Evolutionary conservation across 1,140 invertebrate genomes (phyloP), one percentile per base, ranked within the genome.

Genomic region (Amphibalanus amphitrite): DNA sequence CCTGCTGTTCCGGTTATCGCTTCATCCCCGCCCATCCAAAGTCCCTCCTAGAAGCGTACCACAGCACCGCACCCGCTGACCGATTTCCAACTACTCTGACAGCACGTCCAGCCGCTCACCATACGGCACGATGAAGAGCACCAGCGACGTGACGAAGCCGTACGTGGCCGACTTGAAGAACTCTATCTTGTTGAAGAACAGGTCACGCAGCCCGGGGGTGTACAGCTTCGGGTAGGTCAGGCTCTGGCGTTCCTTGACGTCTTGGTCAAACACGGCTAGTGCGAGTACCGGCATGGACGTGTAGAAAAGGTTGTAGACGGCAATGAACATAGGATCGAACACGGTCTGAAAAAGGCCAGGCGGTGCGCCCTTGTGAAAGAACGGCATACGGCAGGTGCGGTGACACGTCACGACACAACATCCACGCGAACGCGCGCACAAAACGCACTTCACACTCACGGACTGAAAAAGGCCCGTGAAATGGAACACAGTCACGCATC

Each of bases 311-410:
- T 98, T 98, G 84, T 97, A 98, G 70, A 96, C 90, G 30, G 94
- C 93, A 80, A 98, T 97, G 83, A 96, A 96, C 88, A 95, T 93
- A 71, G 94, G 93, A 85, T 98, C 95, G 82, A 95, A 97, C 75
- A 98, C 89, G 76, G 94, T 97, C 93, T 98, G 85, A 59, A 59
- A 59, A 20, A 23, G 20, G 23, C 47, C 47, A 20, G 47, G 23
- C 47, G 47, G 15, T 38, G 33, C 4, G 33, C n/a, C n/a, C 4
- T 38, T 38, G 33, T 38, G 33, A 38, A 20, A 8, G 23, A 20
- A 20, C 47, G 47, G 47, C 47, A 59, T 1, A 1, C 47, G 6
- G 47, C 6, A 1, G 47, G 47, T 59, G 47, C 47, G 47, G 47
- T 59, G 47, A 15, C 33, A 38, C 4, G 33, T 38, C 33, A 38